phyloP scores from a whole-genome alignment of 2,113 vertebrate genomes.

The Calypte anna region DNA sequence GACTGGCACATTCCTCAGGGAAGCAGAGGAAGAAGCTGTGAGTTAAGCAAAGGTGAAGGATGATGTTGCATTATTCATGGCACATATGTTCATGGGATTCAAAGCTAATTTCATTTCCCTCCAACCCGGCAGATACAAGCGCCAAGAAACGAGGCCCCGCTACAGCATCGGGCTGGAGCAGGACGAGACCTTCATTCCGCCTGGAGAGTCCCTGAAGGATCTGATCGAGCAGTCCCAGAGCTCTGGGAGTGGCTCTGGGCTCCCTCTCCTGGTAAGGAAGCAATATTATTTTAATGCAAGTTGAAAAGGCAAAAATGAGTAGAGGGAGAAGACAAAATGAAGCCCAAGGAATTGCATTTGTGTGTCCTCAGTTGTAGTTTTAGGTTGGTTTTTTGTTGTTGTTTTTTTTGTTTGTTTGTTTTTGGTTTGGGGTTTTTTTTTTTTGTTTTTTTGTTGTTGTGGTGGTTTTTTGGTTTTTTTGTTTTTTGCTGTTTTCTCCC shows the following conservation, averaged over 20 bases:
- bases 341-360: not conserved
- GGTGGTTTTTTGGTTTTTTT: not conserved
- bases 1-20: not conserved
- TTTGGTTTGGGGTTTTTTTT: no score
- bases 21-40: not conserved
- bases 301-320: not conserved
- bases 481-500: not conserved
- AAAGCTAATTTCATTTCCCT: not conserved
- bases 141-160: constrained; percentile 87
- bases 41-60: not conserved
- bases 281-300: not conserved
- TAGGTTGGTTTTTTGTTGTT: not conserved
- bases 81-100: not conserved
- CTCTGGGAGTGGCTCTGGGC: constrained; percentile 95
- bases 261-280: constrained; percentile 95
- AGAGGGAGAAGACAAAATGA: not conserved
- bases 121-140: constrained; percentile 82
- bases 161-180: constrained; percentile 95
- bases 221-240: constrained; percentile 96
- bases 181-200: constrained; percentile 91
- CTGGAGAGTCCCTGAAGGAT: constrained; percentile 93
- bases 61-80: not conserved
- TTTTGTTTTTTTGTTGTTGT: no score
- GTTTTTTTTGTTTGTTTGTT: no score
- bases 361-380: not conserved